Conservation (phyloP, 2,797 vertebrate genomes). For the Lepilemur ruficaudatus region DNA sequence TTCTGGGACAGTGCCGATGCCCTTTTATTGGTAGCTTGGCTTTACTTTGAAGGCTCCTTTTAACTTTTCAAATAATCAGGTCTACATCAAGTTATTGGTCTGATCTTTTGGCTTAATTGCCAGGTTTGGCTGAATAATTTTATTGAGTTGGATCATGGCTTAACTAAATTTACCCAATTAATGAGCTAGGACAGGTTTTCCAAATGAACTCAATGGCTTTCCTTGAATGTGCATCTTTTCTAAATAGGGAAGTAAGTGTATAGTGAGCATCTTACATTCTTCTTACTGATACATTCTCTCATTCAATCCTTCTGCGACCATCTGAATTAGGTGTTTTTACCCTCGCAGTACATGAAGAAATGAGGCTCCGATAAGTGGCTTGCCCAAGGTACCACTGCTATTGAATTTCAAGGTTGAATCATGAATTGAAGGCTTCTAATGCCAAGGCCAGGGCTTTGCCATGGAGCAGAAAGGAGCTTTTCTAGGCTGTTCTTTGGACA, state of each 20-base stretch:
- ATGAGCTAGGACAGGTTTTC: background rate
- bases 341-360: fast-evolving
- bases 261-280: fast-evolving
- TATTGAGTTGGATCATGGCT: background rate
- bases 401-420: background rate
- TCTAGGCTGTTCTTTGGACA: background rate
- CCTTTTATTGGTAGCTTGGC: background rate
- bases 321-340: background rate
- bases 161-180: background rate
- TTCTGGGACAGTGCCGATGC: background rate
- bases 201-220: background rate
- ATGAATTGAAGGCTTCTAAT: background rate
- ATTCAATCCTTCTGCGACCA: fast-evolving
- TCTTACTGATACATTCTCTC: background rate
- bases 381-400: no score
- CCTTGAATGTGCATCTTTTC: background rate
- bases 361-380: background rate
- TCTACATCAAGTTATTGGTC: background rate
- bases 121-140: background rate
- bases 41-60: background rate
- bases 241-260: background rate
- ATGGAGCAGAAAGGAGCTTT: fast-evolving
- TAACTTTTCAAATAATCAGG: background rate
- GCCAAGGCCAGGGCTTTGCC: background rate
- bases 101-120: background rate